Base-by-base conservation (phyloP, 2,113 vertebrate genomes). In the Sardina pilchardus region DNA sequence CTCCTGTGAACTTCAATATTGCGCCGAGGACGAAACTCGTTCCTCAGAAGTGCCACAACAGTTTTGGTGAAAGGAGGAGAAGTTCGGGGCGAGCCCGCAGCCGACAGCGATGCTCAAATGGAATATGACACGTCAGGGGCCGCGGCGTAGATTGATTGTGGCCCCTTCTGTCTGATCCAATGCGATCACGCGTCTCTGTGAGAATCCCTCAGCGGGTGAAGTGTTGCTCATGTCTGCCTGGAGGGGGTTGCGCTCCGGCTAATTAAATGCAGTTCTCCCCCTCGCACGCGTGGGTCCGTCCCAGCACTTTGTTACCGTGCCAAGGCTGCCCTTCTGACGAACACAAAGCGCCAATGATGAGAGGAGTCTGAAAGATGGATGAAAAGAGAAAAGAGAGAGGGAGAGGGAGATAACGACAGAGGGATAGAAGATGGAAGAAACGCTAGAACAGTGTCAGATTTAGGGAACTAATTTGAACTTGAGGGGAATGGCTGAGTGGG, bases 241-340 rank as follows among this genome's bases (percentile, higher is more conserved):
- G 78, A 82, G 85, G 75, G 85, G 42, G 81, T 84, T 86, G 87
- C 85, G 87, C 91, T 92, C 91, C 87, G 89, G 85, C 92, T 94
- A 94, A 94, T 94, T 92, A 91, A 94, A 93, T 90, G 84, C 93
- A 94, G 90, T 93, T 93, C 91, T 90, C 91, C 85, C 85, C 90
- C 86, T 83, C 87, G 87, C 87, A 88, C 88, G 90, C 48, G 85
- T 91, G 93, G 84, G 91, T 87, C 87, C 83, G 42, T 92, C 90
- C 91, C 17, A 83, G 83, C 39, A 90, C 94, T 95, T 94, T 95
- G 92, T 94, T 93, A 92, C 90, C 67, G 67, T 92, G 92, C 94
- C 94, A 95, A 84, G 82, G 75, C 87, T 93, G 89, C 90, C 92
- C 90, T 78, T 39, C 71, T 78, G 71, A 78, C 10, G 71, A 78